Percentiles rank a stretch among this genome's conserved stretches.
Conservation (phyloP, 2,797 vertebrate genomes). For the Tympanoctomys barrerae region DNA sequence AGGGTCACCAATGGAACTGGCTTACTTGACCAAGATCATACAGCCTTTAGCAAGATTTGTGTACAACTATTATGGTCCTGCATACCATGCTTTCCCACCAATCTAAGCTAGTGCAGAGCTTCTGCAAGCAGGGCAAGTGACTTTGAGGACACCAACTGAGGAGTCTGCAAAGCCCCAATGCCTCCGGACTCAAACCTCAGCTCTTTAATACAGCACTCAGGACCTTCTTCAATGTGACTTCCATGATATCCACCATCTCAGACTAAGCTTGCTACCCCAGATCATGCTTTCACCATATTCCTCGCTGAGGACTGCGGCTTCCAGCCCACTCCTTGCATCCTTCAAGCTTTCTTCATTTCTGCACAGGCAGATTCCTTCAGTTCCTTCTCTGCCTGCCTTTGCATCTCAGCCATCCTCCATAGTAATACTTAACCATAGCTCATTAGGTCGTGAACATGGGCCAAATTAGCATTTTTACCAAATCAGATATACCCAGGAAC, state of each 20-base stretch:
- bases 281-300: neutral
- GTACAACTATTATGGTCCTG: neutral
- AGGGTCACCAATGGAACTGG: neutral
- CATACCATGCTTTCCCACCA: neutral
- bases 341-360: neutral
- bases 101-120: neutral
- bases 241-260: neutral
- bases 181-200: neutral
- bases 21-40: neutral
- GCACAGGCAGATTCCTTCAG: neutral
- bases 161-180: neutral
- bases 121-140: neutral
- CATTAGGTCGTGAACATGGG: neutral
- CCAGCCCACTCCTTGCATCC: neutral
- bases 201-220: neutral
- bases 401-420: neutral
- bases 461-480: neutral
- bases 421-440: neutral
- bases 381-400: neutral
- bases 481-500: neutral
- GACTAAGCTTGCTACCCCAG: neutral
- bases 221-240: neutral
- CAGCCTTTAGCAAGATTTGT: conserved; percentile 6
- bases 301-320: neutral
- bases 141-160: neutral